Base-by-base conservation (phyloP, 1,140 invertebrate species). In the Glossosoma conforme region DNA sequence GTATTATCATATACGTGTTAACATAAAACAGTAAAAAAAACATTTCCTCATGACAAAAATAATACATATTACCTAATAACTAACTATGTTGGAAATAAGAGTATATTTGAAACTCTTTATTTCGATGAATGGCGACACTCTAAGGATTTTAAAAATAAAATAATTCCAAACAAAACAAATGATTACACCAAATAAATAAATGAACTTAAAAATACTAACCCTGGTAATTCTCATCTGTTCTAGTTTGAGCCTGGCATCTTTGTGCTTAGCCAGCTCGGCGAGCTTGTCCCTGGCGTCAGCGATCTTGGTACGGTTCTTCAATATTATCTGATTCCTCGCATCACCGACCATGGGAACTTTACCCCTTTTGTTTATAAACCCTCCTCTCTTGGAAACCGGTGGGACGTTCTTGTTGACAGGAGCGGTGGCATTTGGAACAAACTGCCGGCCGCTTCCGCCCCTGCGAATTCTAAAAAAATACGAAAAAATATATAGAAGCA, bases 211-310 rank as follows among this genome's bases (percentile, higher is more conserved):
- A 3, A 42, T 4, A 45, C 61, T 61, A 60, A 70, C 70, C 55
- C 61, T 65, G 49, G 65, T 66, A 28, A 62, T 60, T 58, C 79
- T 65, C 18, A 82, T 60, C 60, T 79, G 77, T 36, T 82, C 74
- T 19, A 85, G 65, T 60, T 81, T 82, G 13, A 79, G 62, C 49
- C 83, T 66, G 18, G 82, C 82, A 69, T 85, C 83, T 43, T 73
- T 80, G 54, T 82, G 79, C 58, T 82, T 83, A 2, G 81, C 81
- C 48, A 83, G 72, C 65, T 82, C 74, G 15, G 77, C 77, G 19
- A 85, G 65, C 61, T 82, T 84, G 58, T 84, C 83, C 50, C 83
- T 66, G 1, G 83, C 83, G 72, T 85, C 83, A 3, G 71, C 75
- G 24, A 85, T 70, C 52, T 82, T 78, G 35, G 74, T 74, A 21